phyloP scores from a whole-genome alignment of 2,113 vertebrate species.

The Chroicocephalus ridibundus region DNA sequence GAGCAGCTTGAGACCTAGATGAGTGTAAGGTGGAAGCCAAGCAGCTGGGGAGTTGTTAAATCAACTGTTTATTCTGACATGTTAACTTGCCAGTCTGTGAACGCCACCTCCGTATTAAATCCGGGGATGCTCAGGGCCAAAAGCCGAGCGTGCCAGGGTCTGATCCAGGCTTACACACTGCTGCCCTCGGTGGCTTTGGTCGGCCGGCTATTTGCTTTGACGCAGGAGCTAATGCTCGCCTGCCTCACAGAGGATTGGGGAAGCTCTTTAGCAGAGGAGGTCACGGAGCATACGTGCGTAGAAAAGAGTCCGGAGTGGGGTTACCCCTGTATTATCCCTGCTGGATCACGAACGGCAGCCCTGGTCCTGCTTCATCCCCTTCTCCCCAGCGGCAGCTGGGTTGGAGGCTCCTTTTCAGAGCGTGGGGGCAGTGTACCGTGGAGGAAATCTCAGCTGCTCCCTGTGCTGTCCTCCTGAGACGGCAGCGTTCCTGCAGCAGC shows the following conservation, averaged over 20 bases:
- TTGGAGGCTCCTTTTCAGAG: neutral
- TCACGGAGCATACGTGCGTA: accelerated
- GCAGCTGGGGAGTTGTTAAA: neutral
- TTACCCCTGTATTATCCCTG: neutral
- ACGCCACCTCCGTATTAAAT: neutral
- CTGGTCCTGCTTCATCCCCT: neutral
- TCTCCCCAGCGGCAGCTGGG: neutral
- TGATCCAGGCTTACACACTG: neutral
- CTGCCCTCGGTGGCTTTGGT: neutral
- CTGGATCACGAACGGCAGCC: neutral
- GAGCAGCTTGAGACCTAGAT: neutral
- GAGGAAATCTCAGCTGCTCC: neutral
- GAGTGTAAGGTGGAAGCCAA: neutral
- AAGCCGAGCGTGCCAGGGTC: neutral
- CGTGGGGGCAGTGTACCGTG: neutral
- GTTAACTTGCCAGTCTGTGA: neutral
- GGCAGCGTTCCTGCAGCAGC: neutral
- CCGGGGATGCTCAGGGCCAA: neutral
- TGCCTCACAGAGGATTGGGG: neutral
- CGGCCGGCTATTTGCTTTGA: neutral
- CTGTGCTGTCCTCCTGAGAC: neutral
- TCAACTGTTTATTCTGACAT: neutral
- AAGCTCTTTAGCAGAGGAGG: neutral
- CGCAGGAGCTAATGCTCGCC: neutral
- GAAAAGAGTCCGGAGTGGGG: neutral